Evolutionary conservation across 1,140 invertebrate genomes (phyloP).

Genomic region (Muscidifurax raptorellus): DNA sequence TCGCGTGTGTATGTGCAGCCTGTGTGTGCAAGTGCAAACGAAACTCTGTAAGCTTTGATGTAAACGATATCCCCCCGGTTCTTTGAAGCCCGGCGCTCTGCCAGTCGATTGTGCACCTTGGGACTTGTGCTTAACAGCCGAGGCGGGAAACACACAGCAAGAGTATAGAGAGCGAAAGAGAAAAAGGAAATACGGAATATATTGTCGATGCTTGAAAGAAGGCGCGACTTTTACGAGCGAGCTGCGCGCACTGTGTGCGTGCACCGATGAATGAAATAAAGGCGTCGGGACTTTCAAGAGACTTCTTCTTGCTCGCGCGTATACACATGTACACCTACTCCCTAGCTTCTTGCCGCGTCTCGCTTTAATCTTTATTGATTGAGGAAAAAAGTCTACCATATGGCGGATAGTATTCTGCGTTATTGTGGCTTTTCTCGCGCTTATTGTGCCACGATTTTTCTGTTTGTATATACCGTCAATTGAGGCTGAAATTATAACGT

Average conservation of each 20-base stretch:
- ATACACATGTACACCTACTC: not conserved
- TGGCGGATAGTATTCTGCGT: not conserved
- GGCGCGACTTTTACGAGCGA: constrained; percentile 65
- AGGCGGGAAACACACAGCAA: constrained; percentile 42
- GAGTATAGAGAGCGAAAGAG: constrained; percentile 30
- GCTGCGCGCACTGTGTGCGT: constrained; percentile 52
- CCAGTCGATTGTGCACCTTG: constrained; percentile 39
- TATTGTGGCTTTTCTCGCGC: not conserved
- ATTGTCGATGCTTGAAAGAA: constrained; percentile 63
- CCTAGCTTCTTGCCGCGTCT: constrained; percentile 13
- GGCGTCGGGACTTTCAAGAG: constrained; percentile 32
- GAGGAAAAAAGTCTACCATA: constrained; percentile 8
- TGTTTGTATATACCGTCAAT: not conserved
- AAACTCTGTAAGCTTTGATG: constrained; percentile 57
- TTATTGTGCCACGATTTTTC: not conserved
- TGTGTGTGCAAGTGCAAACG: constrained; percentile 53
- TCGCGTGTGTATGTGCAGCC: not conserved
- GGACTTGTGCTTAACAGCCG: constrained; percentile 25
- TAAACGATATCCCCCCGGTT: constrained; percentile 55
- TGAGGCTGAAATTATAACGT: not conserved
- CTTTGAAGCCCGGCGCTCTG: constrained; percentile 18
- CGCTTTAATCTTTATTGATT: constrained; percentile 52
- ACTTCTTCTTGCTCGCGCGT: not conserved
- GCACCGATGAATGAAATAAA: constrained; percentile 47
- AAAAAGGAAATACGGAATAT: constrained; percentile 54